Conservation (phyloP, 1,140 invertebrate species). For the Diplogasteroides magnus region DNA sequence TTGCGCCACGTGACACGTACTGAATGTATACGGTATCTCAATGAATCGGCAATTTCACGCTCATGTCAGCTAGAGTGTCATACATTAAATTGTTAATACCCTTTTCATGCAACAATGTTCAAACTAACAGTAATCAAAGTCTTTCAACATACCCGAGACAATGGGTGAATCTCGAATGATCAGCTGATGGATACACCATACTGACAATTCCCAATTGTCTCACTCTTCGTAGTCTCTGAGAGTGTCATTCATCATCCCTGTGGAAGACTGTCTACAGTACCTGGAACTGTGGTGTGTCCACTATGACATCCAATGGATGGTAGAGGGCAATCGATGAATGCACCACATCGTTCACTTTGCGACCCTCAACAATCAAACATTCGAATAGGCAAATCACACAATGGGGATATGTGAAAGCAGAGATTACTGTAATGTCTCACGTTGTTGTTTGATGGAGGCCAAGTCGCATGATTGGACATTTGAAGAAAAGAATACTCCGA, state of each 20-base stretch:
- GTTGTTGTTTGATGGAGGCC: too few relatives aligned
- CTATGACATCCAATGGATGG: background rate
- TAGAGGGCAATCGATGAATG: background rate
- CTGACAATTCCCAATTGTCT: conserved; percentile 19
- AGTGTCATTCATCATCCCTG: too few relatives aligned
- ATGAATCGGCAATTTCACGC: too few relatives aligned
- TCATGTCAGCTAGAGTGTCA: too few relatives aligned
- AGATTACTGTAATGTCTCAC: background rate
- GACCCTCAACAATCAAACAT: too few relatives aligned
- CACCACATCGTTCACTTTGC: background rate
- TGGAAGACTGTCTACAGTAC: background rate
- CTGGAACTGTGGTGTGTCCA: background rate
- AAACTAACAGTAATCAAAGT: background rate
- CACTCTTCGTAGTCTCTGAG: conserved; percentile 30
- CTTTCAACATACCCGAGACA: conserved; percentile 20
- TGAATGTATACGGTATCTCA: background rate
- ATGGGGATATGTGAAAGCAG: too few relatives aligned
- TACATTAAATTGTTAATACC: too few relatives aligned
- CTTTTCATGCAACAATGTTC: too few relatives aligned
- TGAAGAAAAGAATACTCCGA: too few relatives aligned
- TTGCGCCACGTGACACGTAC: background rate
- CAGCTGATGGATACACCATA: conserved; percentile 26
- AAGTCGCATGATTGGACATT: too few relatives aligned
- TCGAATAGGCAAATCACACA: too few relatives aligned
- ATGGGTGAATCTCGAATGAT: conserved; percentile 29